phyloP scores from a whole-genome alignment of 2,888 invertebrate species.

The Cremastobaeus sp. region DNA sequence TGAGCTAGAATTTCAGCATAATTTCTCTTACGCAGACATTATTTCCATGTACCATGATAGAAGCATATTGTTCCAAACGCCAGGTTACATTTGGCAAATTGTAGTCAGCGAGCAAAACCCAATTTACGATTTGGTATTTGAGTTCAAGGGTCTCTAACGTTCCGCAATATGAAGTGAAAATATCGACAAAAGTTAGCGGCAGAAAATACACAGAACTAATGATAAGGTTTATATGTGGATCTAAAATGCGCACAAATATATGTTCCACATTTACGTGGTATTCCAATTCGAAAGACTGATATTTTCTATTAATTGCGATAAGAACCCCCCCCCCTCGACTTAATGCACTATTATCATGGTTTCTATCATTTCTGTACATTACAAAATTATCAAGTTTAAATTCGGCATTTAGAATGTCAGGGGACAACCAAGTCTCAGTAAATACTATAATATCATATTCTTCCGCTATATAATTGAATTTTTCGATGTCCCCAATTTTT shows the following conservation, averaged over 20 bases:
- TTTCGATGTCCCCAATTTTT: slow-evolving; percentile 7
- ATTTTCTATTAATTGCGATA: slow-evolving; percentile 2
- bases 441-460: slow-evolving; percentile 16
- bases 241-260: slow-evolving; percentile 2
- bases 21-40: too few species aligned
- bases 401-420: slow-evolving; percentile 6
- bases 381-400: slow-evolving; percentile 1
- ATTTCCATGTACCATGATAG: too few species aligned
- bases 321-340: slow-evolving; percentile 9
- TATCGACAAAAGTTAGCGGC: background rate
- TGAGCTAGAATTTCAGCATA: too few species aligned
- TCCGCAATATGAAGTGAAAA: background rate
- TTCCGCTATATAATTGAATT: slow-evolving; percentile 1
- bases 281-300: background rate
- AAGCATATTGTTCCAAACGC: too few species aligned
- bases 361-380: slow-evolving; percentile 13
- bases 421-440: slow-evolving; percentile 3
- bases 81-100: slow-evolving; percentile 21
- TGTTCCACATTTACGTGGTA: slow-evolving; percentile 14
- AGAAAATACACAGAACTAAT: slow-evolving; percentile 4
- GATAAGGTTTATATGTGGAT: background rate
- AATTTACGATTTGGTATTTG: background rate
- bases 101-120: slow-evolving; percentile 18
- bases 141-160: slow-evolving; percentile 4
- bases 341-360: background rate